Evolutionary conservation across 2,113 vertebrate genomes (phyloP), one percentile per base, ranked within the genome.

Genomic region (Boulengerochromis microlepis): DNA sequence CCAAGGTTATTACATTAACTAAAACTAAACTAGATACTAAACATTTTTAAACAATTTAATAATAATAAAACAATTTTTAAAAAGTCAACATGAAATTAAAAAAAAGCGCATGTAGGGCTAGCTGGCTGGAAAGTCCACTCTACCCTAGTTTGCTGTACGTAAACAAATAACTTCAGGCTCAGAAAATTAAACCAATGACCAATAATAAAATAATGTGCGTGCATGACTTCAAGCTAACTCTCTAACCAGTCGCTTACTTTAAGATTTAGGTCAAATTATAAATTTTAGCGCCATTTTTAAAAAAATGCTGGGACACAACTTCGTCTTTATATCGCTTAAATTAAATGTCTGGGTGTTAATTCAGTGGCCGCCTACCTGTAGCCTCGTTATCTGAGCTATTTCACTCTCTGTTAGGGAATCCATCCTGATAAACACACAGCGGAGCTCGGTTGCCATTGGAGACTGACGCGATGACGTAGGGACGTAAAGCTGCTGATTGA

Each of bases 401-500:
- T 93, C 89, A 2, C 24, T 15, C 35, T 87, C 59, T 47, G 91
- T 61, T 0, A 92, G 86, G 10, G 52, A 78, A 22, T 85, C 81
- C 91, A 92, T 94, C 15, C 24, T 76, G 3, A 31, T 2, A 8
- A 18, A 1, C 24, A 1, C 38, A 6, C 4, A 8, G 22, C 13
- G 2, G 10, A 31, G 5, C 16, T 66, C 9, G 19, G 90, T 94
- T 90, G 86, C 86, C 45, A 80, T 66, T 42, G 84, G 92, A 90
- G 47, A 93, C 71, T 40, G 78, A 86, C 88, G 88, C 8, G 31
- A 24, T 91, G 19, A 86, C 91, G 92, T 88, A 47, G 47, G 1
- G 8, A 38, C 71, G 54, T 19, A 3, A 2, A 19, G 19, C 15
- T 10, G 26, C 19, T 35, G 57, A 8, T 10, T 53, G 24, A 71